These are phyloP conservation scores for Temnothorax nylanderi DNA, from an alignment of 1,140 invertebrate genomes.

Conservation along the genomic window DNA sequence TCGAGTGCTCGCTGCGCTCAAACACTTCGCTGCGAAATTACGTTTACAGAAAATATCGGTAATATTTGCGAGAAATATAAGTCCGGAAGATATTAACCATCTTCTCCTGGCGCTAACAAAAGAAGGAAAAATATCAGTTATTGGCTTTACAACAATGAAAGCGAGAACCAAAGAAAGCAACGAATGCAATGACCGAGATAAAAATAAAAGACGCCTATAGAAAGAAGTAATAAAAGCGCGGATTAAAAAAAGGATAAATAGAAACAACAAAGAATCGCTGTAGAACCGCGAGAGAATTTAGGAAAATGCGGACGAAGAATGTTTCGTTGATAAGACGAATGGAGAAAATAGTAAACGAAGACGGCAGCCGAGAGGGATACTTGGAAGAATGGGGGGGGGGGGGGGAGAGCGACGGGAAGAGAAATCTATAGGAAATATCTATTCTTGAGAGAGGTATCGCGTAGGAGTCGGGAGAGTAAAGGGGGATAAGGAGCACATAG, in stretches of 20 bases:
- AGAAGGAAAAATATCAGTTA: constrained; percentile 13
- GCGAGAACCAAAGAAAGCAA: not conserved
- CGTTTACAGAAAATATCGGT: constrained; percentile 40
- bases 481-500: not conserved
- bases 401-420: not conserved
- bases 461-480: not conserved
- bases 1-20: constrained; percentile 7
- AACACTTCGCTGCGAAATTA: constrained; percentile 3
- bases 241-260: constrained; percentile 47
- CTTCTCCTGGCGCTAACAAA: not conserved
- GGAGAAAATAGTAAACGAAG: not conserved
- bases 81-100: constrained; percentile 35
- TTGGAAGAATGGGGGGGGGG: not conserved
- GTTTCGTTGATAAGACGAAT: constrained; percentile 32
- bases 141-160: constrained; percentile 16
- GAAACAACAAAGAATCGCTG: not conserved
- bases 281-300: constrained; percentile 9
- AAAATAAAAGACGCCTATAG: not conserved
- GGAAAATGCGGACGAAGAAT: constrained; percentile 1
- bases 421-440: constrained; percentile 32
- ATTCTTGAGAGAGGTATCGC: constrained; percentile 41
- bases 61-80: not conserved
- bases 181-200: not conserved
- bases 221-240: constrained; percentile 34
- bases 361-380: not conserved